Evolutionary conservation across 2,888 invertebrate species (phyloP).

Genomic region (Micropterix aruncella): DNA sequence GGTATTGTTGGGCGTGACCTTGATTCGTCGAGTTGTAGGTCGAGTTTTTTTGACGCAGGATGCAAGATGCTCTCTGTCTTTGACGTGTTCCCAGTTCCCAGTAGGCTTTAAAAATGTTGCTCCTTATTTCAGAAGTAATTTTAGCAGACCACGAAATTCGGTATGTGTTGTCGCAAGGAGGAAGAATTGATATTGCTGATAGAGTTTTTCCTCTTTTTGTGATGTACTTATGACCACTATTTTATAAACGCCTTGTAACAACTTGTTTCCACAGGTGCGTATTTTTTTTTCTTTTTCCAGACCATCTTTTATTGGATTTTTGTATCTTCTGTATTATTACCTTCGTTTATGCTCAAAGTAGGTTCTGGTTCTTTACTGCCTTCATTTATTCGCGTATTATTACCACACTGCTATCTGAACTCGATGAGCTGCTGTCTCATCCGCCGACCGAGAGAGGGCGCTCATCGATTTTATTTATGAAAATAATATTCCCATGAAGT

Average conservation of each 20-base stretch:
- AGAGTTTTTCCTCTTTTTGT: constrained; percentile 10
- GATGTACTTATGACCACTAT: constrained; percentile 11
- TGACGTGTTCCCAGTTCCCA: constrained; percentile 10
- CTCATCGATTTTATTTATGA: too few species aligned
- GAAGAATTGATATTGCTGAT: constrained; percentile 11
- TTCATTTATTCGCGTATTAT: constrained; percentile 10
- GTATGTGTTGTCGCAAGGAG: constrained; percentile 10
- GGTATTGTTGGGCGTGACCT: too few species aligned
- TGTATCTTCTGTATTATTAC: too few species aligned
- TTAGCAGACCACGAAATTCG: constrained; percentile 11
- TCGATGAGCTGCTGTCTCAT: too few species aligned
- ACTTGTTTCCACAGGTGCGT: constrained; percentile 10
- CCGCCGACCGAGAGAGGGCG: too few species aligned
- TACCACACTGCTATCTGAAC: too few species aligned
- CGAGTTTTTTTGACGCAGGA: too few species aligned
- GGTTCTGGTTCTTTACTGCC: constrained; percentile 6
- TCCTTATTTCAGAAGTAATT: constrained; percentile 11
- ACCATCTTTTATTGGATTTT: constrained; percentile 8
- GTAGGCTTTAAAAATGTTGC: constrained; percentile 11
- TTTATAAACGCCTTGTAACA: constrained; percentile 10
- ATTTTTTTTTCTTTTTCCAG: constrained; percentile 11
- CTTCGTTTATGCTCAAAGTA: constrained; percentile 7
- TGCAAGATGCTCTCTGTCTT: constrained; percentile 12
- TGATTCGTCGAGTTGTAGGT: constrained; percentile 11
- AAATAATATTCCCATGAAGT: too few species aligned